Evolutionary conservation across 2,797 vertebrate species (phyloP).

Genomic region (Sorex maritimensis): DNA sequence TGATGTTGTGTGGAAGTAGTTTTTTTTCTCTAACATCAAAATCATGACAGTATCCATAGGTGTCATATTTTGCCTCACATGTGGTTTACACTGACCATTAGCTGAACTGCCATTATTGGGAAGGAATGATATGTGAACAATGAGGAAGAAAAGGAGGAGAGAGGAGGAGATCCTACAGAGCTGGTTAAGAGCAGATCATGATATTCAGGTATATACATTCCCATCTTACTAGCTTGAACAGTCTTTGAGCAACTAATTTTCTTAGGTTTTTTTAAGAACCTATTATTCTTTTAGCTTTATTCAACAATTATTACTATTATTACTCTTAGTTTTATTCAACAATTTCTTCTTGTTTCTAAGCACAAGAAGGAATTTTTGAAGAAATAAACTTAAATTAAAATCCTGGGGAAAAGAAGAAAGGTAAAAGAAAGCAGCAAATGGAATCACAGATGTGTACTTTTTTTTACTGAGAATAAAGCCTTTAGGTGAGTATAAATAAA

Average conservation of each 20-base stretch:
- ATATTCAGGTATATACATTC: not conserved
- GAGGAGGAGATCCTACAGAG: not conserved
- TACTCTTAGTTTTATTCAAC: slow-evolving; percentile 22
- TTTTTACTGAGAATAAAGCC: not conserved
- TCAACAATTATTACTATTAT: not conserved
- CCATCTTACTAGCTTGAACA: not conserved
- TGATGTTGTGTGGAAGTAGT: not conserved
- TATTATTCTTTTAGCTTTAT: not conserved
- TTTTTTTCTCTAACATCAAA: not conserved
- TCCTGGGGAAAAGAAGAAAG: not conserved
- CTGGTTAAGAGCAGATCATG: not conserved
- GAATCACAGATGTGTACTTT: not conserved
- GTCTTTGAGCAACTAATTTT: not conserved
- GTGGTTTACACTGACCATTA: not conserved
- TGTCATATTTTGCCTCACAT: not conserved
- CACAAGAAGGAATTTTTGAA: slow-evolving; percentile 25
- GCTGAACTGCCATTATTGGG: not conserved
- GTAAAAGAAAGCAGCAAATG: not conserved
- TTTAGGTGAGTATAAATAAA: not conserved
- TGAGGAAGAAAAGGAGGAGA: not conserved
- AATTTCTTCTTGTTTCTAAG: slow-evolving; percentile 12
- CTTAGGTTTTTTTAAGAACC: not conserved
- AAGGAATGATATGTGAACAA: not conserved
- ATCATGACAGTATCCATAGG: not conserved
- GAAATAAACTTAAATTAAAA: not conserved